These are phyloP conservation scores for Poecilia velifera DNA, from an alignment of 2,797 vertebrate genomes.

Conservation along the genomic window DNA sequence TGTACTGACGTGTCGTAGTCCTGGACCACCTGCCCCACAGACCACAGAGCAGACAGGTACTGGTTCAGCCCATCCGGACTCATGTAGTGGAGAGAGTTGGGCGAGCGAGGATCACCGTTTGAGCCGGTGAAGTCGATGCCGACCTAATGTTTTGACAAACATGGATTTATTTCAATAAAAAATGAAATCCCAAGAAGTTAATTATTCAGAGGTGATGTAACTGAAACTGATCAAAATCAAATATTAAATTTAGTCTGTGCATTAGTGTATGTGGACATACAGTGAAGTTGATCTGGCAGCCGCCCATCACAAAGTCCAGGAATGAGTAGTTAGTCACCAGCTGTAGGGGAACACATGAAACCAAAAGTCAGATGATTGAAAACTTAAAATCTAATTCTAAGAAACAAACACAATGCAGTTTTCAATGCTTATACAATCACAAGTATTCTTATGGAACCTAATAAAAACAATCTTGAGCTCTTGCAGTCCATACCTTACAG, in stretches of 20 bases:
- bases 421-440: neutral
- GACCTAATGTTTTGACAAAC: slow-evolving; percentile 77
- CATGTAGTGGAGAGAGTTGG: slow-evolving; percentile 91
- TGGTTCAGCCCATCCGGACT: slow-evolving; percentile 91
- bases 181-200: neutral
- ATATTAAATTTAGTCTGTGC: neutral
- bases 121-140: slow-evolving; percentile 96
- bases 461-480: neutral
- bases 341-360: slow-evolving; percentile 62
- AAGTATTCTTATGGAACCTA: neutral
- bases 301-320: slow-evolving; percentile 94
- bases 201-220: neutral
- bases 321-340: slow-evolving; percentile 86
- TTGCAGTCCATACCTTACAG: slow-evolving; percentile 82
- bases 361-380: neutral
- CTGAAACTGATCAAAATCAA: neutral
- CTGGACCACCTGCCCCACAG: slow-evolving; percentile 91
- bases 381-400: neutral
- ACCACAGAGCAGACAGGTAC: slow-evolving; percentile 92
- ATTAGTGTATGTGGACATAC: slow-evolving; percentile 71
- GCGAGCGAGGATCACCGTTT: slow-evolving; percentile 90
- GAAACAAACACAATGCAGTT: neutral
- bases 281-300: slow-evolving; percentile 95
- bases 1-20: slow-evolving; percentile 90
- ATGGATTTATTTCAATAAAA: neutral